Base-by-base conservation (phyloP, 1,140 invertebrate species). In the Brachionus plicatilis region DNA sequence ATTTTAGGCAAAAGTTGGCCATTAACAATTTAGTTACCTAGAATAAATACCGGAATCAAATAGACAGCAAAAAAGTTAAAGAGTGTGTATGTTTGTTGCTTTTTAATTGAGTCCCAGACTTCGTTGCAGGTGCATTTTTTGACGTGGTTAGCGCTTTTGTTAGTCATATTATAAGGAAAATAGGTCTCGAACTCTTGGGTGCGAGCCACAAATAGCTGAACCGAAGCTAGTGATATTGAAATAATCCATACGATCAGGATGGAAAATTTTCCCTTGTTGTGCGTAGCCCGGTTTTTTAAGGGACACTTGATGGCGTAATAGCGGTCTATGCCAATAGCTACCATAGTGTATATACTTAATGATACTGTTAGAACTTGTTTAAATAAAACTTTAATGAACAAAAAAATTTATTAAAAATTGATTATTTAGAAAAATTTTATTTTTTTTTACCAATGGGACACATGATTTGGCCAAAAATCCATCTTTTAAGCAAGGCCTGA, bases 61-160 rank as follows among this genome's bases (percentile, higher is more conserved):
- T 82, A 82, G 33, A 82, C 53, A 12, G 79, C 79, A 47, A 82
- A 82, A 82, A 82, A 82, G 33, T 82, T 82, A 68, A 82, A 82
- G 3, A 82, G 43, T 12, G 79, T 82, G 33, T 82, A 82, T 29
- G 79, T 82, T 82, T 82, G 79, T 41, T 47, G 79, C 17, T 43
- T 82, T 12, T 27, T 17, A 7, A 45, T 65, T 3, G 79, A 65
- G 20, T 68, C 43, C 79, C 79, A 82, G 8, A 45, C 43, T n/a
- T 82, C 79, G 29, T 82, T 82, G 43, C 79, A 82, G 7, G 53
- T 60, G 29, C 66, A 82, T 65, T 20, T 82, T 82, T 60, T 82
- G 29, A 17, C 65, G 11, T 82, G n/a, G 20, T 82, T 82, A 2
- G 14, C 12, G 14, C 6, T 82, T 12, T 47, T 14, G 11, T 50